Percentiles rank a stretch among this genome's conserved stretches.
phyloP scores from a whole-genome alignment of 1,140 invertebrate genomes.

The Ptiloglossa arizonensis region DNA sequence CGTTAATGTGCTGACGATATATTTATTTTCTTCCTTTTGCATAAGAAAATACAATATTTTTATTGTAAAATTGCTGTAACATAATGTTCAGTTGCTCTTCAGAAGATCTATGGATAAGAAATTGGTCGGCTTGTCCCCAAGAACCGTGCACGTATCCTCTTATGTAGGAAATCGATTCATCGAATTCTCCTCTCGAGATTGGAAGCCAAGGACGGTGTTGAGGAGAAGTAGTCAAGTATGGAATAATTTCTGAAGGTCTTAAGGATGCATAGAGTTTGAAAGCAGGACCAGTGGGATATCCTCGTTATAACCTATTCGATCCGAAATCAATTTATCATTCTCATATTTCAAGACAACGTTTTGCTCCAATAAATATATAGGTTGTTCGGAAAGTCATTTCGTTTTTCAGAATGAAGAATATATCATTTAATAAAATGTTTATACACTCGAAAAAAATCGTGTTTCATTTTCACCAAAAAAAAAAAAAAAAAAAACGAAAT shows the following conservation, averaged over 20 bases:
- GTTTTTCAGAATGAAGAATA: no score
- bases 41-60: no score
- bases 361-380: constrained; percentile 7
- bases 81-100: background rate
- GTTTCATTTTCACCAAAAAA: no score
- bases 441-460: no score
- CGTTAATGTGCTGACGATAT: no score
- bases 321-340: constrained; percentile 27
- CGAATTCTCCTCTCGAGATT: constrained; percentile 24
- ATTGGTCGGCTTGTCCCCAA: background rate
- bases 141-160: background rate
- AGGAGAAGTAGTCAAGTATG: constrained; percentile 29
- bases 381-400: no score
- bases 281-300: constrained; percentile 42
- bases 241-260: constrained; percentile 53
- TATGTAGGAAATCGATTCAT: constrained; percentile 36
- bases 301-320: constrained; percentile 8
- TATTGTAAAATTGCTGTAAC: background rate
- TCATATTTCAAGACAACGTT: background rate
- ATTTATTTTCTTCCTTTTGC: no score
- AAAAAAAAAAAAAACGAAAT: no score
- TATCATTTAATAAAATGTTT: no score
- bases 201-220: constrained; percentile 15
- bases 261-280: constrained; percentile 61
- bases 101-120: background rate